Base-by-base conservation (phyloP, 2,888 invertebrate species). In the Rhingia rostrata region DNA sequence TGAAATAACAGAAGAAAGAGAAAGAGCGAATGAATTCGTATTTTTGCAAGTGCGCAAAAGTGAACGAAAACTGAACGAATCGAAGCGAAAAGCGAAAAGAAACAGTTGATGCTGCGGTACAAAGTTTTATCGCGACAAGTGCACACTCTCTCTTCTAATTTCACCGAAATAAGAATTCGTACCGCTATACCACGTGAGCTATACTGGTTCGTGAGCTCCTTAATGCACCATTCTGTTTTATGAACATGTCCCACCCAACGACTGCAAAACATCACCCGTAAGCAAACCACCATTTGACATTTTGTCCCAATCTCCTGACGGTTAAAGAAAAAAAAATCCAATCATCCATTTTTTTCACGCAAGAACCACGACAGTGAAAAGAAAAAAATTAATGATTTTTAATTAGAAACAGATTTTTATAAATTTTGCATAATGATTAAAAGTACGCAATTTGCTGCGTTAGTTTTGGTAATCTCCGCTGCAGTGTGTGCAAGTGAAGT, bases 401-500 rank as follows among this genome's bases (percentile, higher is more conserved):
- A 6, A 41, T 69, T 56, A 39, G 41, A 45, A 61, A 58, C 53
- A 9, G n/a, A 67, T 43, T 61, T 41, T 54, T 66, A 0, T 45
- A 47, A 10, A 41, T 63, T 4, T 22, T 6, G 12, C 51, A 79
- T 47, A 14, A 84, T 84, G 84, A 37, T 41, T 4, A 69, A 70
- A 35, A 63, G 37, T 54, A 72, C 75, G 61, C 66, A 67, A 45
- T 22, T 56, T 7, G 35, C 49, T 58, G 80, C 77, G 77, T 85
- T 87, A 61, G 35, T 87, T 14, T 56, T 72, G 35, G 35, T 87
- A 6, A 35, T 82, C 77, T 86, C 73, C 30, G 22, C 77, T 12
- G 66, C 60, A 33, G 9, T 78, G 6, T 64, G 45, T 39, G 35
- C 64, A 4, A 69, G 86, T 53, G 90, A 90, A 49, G 61, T 89